Base-by-base conservation (phyloP, 2,797 vertebrate species). In the Macropus fuliginosus region DNA sequence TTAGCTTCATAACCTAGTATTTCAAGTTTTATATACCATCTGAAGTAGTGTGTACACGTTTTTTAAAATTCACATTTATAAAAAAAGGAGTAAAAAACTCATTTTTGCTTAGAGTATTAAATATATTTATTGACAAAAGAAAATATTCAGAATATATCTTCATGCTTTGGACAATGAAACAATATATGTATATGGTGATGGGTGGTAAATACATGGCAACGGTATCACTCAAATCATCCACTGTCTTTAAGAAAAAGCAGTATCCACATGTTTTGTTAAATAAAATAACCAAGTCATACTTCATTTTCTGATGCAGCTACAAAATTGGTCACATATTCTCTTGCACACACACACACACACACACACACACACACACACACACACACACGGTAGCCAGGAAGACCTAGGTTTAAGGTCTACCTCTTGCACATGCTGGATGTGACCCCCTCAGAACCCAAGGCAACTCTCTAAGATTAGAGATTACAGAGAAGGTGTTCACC, bases 111-210 rank as follows among this genome's bases (percentile, higher is more conserved):
- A 87, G 90, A 90, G 8, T 55, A 59, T 87, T 91, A 13, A 10
- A 87, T 29, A 59, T 50, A 40, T 55, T 93, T 95, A 81, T 92
- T 91, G 40, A 29, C 66, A 16, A 46, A 90, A 74, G 93, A 93
- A 91, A 94, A 50, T 74, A 91, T 31, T 54, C 56, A 90, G 94
- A 93, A 94, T 16, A 91, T 21, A 81, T 40, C 55, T 52, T 91
- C 54, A 46, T 46, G 13, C 66, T 92, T 93, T 56, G 62, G 74
- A 87, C 24, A 87, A 74, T 87, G 6, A 34, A 13, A 5, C 93
- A 54, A 93, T 54, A 46, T 4, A 55, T 28, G 6, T 74, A 91
- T 46, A 52, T 90, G 29, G 81, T 21, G n/a, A 24, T 59, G 14
- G 90, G 90, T 34, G 27, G 52, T 55, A 66, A 93, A 92, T n/a